Evolutionary conservation across 2,113 vertebrate genomes (phyloP).

Genomic region (Anthoscopus minutus): DNA sequence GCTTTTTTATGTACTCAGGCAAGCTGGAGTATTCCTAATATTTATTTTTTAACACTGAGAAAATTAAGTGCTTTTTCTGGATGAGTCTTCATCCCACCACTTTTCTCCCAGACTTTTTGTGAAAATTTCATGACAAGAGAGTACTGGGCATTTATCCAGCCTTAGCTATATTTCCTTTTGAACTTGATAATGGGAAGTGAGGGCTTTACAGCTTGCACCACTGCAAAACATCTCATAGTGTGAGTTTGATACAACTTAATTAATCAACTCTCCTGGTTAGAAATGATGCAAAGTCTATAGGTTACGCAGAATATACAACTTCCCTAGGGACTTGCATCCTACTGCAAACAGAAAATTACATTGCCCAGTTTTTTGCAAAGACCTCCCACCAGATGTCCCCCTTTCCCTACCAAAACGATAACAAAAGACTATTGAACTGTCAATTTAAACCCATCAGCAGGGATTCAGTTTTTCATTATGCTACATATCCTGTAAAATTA

Average conservation of each 20-base stretch:
- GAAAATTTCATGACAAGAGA: not conserved
- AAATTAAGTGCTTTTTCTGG: not conserved
- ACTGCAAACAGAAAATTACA: not conserved
- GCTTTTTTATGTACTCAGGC: not conserved
- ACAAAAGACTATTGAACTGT: not conserved
- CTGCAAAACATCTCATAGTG: not conserved
- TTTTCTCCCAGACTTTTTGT: not conserved
- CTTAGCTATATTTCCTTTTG: not conserved
- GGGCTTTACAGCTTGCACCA: not conserved
- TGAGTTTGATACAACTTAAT: not conserved
- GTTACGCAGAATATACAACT: not conserved
- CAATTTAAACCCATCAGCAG: not conserved
- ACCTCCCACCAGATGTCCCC: slow-evolving; percentile 45
- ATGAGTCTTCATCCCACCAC: not conserved
- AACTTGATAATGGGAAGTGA: not conserved
- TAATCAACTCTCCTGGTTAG: not conserved
- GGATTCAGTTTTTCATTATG: not conserved
- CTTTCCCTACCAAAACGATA: not conserved
- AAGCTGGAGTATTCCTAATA: not conserved
- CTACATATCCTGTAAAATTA: not conserved
- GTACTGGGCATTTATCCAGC: not conserved
- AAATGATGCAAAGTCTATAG: not conserved
- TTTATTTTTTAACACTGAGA: not conserved
- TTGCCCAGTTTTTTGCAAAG: not conserved
- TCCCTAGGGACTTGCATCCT: not conserved